phyloP scores from a whole-genome alignment of 2,888 invertebrate species.

The Dione juno region DNA sequence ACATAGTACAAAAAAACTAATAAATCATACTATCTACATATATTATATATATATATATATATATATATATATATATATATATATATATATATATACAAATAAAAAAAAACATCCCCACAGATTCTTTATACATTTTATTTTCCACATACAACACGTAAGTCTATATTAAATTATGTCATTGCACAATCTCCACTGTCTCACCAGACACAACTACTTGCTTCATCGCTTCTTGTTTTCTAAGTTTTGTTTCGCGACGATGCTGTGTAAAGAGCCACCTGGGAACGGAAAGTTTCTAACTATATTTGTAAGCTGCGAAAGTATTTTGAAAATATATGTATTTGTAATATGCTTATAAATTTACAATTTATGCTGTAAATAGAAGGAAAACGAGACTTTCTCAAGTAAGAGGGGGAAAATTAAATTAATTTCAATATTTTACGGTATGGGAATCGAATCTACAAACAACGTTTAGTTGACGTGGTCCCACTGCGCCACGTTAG shows the following conservation, averaged over 20 bases:
- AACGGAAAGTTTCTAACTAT: conserved; percentile 42
- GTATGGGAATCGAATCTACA: no score
- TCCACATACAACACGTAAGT: conserved; percentile 20
- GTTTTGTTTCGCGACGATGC: conserved; percentile 58
- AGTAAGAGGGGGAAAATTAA: no score
- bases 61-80: no score
- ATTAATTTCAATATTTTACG: no score
- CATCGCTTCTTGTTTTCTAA: conserved; percentile 44
- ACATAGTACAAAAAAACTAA: no score
- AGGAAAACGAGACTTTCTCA: neutral
- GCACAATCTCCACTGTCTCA: conserved; percentile 25
- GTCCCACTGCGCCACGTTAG: no score
- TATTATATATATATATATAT: no score
- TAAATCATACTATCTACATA: no score
- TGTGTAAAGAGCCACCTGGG: conserved; percentile 72
- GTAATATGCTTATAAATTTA: conserved; percentile 5
- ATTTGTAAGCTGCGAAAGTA: conserved; percentile 37
- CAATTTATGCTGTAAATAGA: neutral
- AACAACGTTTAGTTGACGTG: no score
- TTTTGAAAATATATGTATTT: conserved; percentile 29
- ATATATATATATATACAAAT: no score
- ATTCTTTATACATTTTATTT: conserved; percentile 7
- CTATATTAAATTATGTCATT: conserved; percentile 32
- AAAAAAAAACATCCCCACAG: neutral
- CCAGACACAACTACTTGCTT: conserved; percentile 28